Evolutionary conservation across 2,888 invertebrate genomes (phyloP), one percentile per base, ranked within the genome.

Genomic region (Crioceris asparagi): DNA sequence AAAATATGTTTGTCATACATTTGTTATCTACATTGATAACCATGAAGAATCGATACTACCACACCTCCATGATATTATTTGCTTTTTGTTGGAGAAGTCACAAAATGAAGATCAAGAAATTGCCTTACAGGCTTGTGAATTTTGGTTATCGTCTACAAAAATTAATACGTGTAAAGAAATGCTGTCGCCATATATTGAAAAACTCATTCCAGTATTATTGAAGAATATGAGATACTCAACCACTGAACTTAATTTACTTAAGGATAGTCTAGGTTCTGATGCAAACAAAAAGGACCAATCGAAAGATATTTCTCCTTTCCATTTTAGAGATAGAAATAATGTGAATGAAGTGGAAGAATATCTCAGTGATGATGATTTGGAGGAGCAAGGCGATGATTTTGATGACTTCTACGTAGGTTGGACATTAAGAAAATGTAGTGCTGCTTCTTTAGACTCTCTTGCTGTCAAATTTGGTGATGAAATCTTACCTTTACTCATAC

Each of bases 391-490:
- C 10, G 59, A 58, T 32, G 57, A 58, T 23, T 52, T 60, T 35
- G 60, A 60, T 36, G 63, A 46, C 55, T 75, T 57, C 23, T 60
- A 61, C 35, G 57, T 62, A 31, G 62, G 62, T 62, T 98, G 97
- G 97, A 98, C 96, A 68, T 72, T 98, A 51, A 79, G 94, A 55
- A 96, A 98, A 68, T 98, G 98, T 62, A 93, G 94, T 53, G 98
- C 98, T 0, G 97, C 98, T 17, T 96, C 96, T 0, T 70, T 98
- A 37, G 98, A 98, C 68, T 90, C 94, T 33, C 67, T 99, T 37
- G 93, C 98, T 26, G 88, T 92, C 62, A 93, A 97, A 36, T 99
- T 97, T 63, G 80, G 85, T 18, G 93, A 94, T 44, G 92, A 93
- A 45, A 74, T 98, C 41, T 71, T 97, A 52, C 88, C 90, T 0